Percentiles rank a stretch among this genome's conserved stretches.
Conservation (phyloP, 1,140 invertebrate genomes). For the Wasmannia auropunctata region DNA sequence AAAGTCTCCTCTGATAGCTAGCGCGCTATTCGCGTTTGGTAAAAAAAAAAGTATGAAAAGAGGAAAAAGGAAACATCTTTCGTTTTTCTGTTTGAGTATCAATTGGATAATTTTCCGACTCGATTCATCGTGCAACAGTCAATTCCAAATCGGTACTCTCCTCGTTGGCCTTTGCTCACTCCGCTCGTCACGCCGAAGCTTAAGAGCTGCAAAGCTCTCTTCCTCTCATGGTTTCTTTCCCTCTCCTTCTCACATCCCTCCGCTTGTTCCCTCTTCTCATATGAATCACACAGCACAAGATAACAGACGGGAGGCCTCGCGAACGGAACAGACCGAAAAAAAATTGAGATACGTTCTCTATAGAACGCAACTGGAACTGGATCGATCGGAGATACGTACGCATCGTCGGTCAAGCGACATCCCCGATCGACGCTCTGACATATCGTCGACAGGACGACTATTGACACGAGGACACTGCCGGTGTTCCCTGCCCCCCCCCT, state of each 20-base stretch:
- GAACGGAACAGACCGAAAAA: background rate
- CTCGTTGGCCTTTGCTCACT: background rate
- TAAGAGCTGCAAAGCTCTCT: background rate
- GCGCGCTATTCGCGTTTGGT: constrained; percentile 30
- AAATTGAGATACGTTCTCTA: background rate
- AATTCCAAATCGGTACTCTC: background rate
- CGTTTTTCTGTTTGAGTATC: background rate
- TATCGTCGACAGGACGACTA: background rate
- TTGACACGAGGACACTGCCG: constrained; percentile 41
- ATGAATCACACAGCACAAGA: constrained; percentile 8
- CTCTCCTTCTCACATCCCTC: background rate
- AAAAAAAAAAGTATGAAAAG: background rate
- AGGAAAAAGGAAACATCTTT: background rate
- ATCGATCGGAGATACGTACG: constrained; percentile 19
- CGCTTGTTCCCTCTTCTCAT: background rate
- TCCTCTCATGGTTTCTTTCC: background rate
- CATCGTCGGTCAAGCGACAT: background rate
- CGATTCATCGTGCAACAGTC: background rate
- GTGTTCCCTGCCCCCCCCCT: too few species aligned
- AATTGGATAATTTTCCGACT: constrained; percentile 20
- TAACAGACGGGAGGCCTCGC: constrained; percentile 6
- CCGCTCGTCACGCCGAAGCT: background rate
- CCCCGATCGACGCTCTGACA: background rate
- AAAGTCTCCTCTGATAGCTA: constrained; percentile 32
- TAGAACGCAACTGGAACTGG: background rate